phyloP scores from a whole-genome alignment of 2,888 invertebrate species.

The Plagodis dolabraria region DNA sequence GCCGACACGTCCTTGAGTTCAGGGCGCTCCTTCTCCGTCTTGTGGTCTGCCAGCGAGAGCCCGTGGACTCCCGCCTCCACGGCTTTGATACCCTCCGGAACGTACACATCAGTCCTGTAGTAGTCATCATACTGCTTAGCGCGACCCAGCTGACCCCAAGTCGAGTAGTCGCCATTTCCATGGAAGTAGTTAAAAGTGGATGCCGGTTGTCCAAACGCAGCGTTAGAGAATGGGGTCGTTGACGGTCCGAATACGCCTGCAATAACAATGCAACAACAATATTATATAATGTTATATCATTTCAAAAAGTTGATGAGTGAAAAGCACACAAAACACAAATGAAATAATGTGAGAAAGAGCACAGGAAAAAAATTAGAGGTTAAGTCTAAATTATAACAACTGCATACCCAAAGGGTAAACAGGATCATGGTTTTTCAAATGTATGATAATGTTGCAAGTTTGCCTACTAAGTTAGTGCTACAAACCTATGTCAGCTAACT shows the following conservation, averaged over 20 bases:
- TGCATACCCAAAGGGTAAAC: too few relatives aligned
- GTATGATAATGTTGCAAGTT: neutral
- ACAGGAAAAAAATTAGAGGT: constrained; percentile 1
- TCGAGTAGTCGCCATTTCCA: constrained; percentile 93
- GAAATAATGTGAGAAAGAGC: constrained; percentile 8
- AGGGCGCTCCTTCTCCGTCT: constrained; percentile 72
- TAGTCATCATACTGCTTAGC: constrained; percentile 92
- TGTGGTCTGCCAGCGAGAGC: constrained; percentile 77
- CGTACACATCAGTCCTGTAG: constrained; percentile 86
- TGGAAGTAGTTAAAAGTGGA: constrained; percentile 92
- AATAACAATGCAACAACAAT: constrained; percentile 44
- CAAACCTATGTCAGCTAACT: too few relatives aligned
- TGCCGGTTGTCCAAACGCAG: constrained; percentile 90
- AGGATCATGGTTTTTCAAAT: too few relatives aligned
- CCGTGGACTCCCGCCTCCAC: constrained; percentile 93
- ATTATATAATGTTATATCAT: neutral
- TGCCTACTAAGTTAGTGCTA: neutral
- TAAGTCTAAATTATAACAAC: neutral
- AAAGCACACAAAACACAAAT: constrained; percentile 17
- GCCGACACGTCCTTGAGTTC: constrained; percentile 75
- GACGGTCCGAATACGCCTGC: constrained; percentile 89
- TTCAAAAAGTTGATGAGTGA: constrained; percentile 13
- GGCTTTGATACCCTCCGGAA: constrained; percentile 86
- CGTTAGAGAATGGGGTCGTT: constrained; percentile 86
- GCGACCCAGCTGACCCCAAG: constrained; percentile 89